A percentile compares a stretch with the other conserved stretches of the same genome.
phyloP scores from a whole-genome alignment of 2,797 vertebrate genomes.

The Ibycter americanus region DNA sequence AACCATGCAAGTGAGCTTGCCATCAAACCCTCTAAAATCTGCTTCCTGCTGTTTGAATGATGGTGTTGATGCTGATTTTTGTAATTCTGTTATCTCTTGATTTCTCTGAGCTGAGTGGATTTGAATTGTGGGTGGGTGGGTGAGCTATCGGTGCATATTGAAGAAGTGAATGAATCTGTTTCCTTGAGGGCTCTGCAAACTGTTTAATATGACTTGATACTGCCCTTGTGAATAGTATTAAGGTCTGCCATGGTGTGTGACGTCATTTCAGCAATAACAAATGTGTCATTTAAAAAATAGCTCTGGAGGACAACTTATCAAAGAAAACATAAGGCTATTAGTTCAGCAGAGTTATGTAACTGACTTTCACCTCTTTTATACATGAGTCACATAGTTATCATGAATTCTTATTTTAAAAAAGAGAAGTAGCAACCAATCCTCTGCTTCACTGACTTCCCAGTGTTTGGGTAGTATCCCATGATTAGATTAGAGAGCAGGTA shows the following conservation, averaged over 20 bases:
- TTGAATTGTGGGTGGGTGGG: background rate
- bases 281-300: slow-evolving; percentile 17
- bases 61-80: background rate
- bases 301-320: slow-evolving; percentile 11
- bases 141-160: background rate
- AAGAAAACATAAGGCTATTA: background rate
- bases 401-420: background rate
- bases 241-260: background rate
- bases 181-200: background rate
- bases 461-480: background rate
- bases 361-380: background rate
- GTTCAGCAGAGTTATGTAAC: slow-evolving; percentile 14
- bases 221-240: slow-evolving; percentile 10
- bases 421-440: background rate
- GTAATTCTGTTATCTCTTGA: background rate
- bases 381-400: background rate
- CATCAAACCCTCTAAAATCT: background rate
- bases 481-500: background rate
- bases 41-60: background rate
- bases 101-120: background rate
- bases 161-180: background rate
- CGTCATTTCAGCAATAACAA: slow-evolving; percentile 2
- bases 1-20: background rate
- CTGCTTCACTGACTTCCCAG: background rate
- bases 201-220: background rate